A percentile compares a stretch with the other conserved stretches of the same genome.
Evolutionary conservation across 2,888 invertebrate genomes (phyloP).

Genomic region (Hirtodrosophila histrioides): DNA sequence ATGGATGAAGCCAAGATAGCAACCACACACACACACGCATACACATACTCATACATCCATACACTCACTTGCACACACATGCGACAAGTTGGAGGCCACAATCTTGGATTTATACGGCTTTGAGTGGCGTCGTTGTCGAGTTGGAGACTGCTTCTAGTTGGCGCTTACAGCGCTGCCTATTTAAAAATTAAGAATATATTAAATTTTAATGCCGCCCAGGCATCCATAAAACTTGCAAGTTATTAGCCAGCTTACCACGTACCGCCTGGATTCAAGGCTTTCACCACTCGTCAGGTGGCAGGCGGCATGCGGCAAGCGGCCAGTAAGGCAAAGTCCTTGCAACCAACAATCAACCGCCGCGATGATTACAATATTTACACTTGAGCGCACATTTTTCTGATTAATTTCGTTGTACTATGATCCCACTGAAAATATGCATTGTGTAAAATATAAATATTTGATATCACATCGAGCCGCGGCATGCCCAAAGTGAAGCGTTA

Average conservation of each 20-base stretch:
- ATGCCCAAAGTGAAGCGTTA: conserved; percentile 33
- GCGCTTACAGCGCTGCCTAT: conserved; percentile 57
- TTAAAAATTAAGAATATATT: conserved; percentile 77
- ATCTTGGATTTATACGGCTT: conserved; percentile 78
- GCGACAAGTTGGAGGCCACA: conserved; percentile 77
- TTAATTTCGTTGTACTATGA: conserved; percentile 62
- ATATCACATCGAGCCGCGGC: conserved; percentile 32
- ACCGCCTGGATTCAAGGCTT: conserved; percentile 8
- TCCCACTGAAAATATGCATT: conserved; percentile 42
- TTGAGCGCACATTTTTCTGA: conserved; percentile 70
- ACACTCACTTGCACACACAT: conserved; percentile 43
- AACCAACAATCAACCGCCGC: conserved; percentile 55
- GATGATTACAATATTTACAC: conserved; percentile 72
- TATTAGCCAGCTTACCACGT: conserved; percentile 61
- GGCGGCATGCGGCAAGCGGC: conserved; percentile 7
- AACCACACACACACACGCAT: conserved; percentile 47
- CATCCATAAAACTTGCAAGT: conserved; percentile 61
- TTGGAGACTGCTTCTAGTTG: conserved; percentile 46
- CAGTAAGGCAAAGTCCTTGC: conserved; percentile 13
- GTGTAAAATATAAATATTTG: conserved; percentile 63
- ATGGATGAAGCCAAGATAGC: conserved; percentile 73
- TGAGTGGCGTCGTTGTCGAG: conserved; percentile 58
- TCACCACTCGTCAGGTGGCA: background rate
- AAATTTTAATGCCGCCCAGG: conserved; percentile 60
- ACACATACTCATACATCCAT: conserved; percentile 3